Evolutionary conservation across 2,113 vertebrate species (phyloP).

Genomic region (Panthera tigris): DNA sequence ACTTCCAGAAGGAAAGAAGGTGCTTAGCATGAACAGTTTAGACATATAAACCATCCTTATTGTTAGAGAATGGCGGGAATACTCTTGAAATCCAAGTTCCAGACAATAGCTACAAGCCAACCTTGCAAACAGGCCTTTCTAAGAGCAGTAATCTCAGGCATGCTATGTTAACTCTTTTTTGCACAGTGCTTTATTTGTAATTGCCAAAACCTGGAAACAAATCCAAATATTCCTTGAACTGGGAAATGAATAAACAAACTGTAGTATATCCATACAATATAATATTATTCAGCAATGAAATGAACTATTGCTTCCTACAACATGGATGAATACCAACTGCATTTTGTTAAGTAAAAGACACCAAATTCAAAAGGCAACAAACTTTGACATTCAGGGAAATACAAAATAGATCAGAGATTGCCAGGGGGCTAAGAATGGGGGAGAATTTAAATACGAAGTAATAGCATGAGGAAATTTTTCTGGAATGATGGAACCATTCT

Average conservation of each 20-base stretch:
- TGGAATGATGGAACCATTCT: background rate
- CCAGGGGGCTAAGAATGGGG: background rate
- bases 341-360: background rate
- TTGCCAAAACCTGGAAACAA: background rate
- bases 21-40: background rate
- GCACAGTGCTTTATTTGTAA: background rate
- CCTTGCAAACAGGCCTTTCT: background rate
- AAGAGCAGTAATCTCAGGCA: background rate
- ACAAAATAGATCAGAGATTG: background rate
- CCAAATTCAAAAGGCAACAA: background rate
- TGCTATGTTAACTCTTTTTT: background rate
- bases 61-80: background rate
- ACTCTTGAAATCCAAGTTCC: background rate
- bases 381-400: background rate
- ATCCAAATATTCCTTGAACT: background rate
- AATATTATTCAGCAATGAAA: background rate
- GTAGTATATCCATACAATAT: background rate
- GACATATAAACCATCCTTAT: background rate
- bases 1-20: background rate
- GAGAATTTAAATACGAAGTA: background rate
- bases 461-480: background rate
- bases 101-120: background rate
- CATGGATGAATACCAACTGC: background rate
- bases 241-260: background rate
- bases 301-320: background rate